Conservation (phyloP, 2,113 vertebrate species). For the Parus major region DNA sequence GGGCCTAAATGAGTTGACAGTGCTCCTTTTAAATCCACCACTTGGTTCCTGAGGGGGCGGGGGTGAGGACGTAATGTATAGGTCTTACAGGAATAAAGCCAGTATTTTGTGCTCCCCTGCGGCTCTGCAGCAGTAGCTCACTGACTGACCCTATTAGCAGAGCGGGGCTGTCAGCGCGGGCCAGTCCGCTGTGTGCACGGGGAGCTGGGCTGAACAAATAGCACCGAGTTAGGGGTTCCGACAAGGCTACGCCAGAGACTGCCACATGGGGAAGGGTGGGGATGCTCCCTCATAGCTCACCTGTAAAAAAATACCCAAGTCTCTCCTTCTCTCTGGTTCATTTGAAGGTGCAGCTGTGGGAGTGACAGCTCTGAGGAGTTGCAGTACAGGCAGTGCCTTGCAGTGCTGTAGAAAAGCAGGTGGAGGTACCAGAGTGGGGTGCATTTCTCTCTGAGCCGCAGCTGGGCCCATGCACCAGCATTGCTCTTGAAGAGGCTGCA, state of each 20-base stretch:
- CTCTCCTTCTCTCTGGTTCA: neutral
- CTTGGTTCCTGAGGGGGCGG: conserved; percentile 25
- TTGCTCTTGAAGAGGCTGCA: neutral
- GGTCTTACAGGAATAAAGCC: conserved; percentile 60
- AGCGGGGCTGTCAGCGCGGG: neutral
- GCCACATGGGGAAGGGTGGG: neutral
- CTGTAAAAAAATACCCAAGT: neutral
- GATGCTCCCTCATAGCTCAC: neutral
- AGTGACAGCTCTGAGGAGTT: neutral
- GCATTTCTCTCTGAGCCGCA: neutral
- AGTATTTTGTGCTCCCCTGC: conserved; percentile 55
- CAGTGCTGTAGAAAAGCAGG: neutral
- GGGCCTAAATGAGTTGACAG: conserved; percentile 54
- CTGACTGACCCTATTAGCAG: conserved; percentile 50
- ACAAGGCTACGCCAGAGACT: neutral
- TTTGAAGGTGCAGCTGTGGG: neutral
- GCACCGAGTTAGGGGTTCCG: neutral
- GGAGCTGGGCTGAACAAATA: neutral
- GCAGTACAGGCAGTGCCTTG: neutral
- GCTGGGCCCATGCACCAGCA: neutral
- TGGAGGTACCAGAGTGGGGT: neutral
- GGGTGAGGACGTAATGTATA: conserved; percentile 31
- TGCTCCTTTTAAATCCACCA: conserved; percentile 43
- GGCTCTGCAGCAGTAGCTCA: conserved; percentile 48
- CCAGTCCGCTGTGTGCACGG: rapidly evolving